Conservation (phyloP, 2,797 vertebrate species). For the Sciurus carolinensis region DNA sequence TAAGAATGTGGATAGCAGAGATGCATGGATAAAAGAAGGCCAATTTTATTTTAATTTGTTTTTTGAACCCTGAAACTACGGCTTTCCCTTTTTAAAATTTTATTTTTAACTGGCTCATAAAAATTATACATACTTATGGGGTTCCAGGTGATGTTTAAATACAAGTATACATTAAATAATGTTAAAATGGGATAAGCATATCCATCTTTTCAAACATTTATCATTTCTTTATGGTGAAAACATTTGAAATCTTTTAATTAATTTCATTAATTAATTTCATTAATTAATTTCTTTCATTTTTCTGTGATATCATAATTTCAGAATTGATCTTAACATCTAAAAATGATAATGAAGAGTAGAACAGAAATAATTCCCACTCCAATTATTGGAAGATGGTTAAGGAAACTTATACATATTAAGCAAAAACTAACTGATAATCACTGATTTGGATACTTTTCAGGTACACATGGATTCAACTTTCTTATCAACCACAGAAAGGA, state of each 20-base stretch:
- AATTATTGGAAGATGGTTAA: neutral
- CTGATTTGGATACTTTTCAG: neutral
- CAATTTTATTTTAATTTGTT: neutral
- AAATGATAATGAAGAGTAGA: conserved; percentile 18
- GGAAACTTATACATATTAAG: neutral
- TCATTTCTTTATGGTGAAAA: neutral
- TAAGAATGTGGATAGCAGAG: neutral
- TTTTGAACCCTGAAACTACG: neutral
- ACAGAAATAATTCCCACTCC: neutral
- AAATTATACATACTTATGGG: neutral
- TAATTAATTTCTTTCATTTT: neutral
- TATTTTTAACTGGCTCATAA: neutral
- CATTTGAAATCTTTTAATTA: neutral
- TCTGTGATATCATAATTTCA: neutral
- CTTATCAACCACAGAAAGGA: neutral
- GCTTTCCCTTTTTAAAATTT: neutral
- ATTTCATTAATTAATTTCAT: neutral
- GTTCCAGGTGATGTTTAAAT: neutral
- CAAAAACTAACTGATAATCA: neutral
- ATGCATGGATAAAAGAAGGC: neutral
- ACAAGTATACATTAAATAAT: neutral
- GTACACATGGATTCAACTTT: neutral
- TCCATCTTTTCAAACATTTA: neutral
- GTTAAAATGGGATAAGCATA: neutral
- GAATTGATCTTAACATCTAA: neutral